Percentiles rank a stretch among this genome's conserved stretches.
These are phyloP conservation scores for Chaetogeoica ovagalla DNA, from an alignment of 2,888 invertebrate genomes.

Conservation along the genomic window DNA sequence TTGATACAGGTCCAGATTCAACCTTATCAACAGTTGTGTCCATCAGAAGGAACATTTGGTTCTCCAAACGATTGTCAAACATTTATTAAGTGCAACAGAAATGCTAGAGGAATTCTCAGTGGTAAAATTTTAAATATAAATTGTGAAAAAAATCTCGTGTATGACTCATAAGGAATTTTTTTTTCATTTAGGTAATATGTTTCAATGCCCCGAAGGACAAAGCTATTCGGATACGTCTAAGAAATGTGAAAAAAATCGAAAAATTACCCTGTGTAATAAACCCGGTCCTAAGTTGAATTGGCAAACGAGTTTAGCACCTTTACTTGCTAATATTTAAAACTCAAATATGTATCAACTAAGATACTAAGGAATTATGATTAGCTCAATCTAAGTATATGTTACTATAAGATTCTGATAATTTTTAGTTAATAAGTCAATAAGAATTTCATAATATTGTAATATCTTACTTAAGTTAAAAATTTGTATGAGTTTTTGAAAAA, in stretches of 20 bases:
- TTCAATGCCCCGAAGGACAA: constrained; percentile 76
- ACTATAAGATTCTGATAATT: neutral
- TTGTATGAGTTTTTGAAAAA: constrained; percentile 43
- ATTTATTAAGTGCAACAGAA: constrained; percentile 72
- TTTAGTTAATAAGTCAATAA: constrained; percentile 2
- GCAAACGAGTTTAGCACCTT: constrained; percentile 53
- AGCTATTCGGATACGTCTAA: constrained; percentile 78
- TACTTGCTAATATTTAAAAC: constrained; percentile 13
- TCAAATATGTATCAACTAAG: neutral
- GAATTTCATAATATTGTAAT: neutral
- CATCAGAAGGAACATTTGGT: constrained; percentile 70
- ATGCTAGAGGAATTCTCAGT: constrained; percentile 60
- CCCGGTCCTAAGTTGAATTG: constrained; percentile 46
- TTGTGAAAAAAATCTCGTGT: neutral
- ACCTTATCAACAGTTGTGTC: constrained; percentile 66
- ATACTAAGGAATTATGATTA: constrained; percentile 3
- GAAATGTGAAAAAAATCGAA: constrained; percentile 71
- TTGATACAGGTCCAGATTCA: constrained; percentile 68
- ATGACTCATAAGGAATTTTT: neutral
- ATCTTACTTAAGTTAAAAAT: constrained; percentile 9
- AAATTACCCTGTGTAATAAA: constrained; percentile 66
- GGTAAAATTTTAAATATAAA: constrained; percentile 54
- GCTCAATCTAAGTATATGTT: constrained; percentile 29
- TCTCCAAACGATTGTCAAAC: constrained; percentile 70
- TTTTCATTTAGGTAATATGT: constrained; percentile 66